Evolutionary conservation across 1,140 invertebrate species (phyloP).

Genomic region (Drosophila leontia): DNA sequence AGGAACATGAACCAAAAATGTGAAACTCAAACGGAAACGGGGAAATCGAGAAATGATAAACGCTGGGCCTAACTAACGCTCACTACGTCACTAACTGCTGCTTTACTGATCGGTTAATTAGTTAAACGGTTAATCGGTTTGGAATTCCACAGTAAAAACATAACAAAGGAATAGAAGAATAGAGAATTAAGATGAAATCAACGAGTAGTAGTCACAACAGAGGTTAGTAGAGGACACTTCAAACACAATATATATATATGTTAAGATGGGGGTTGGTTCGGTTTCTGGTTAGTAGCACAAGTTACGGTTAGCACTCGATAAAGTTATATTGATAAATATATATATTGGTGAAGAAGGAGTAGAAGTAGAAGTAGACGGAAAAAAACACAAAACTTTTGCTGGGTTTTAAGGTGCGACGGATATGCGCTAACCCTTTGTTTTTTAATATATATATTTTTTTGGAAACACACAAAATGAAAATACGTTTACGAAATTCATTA

Average conservation of each 20-base stretch:
- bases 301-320: constrained; percentile 78
- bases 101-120: constrained; percentile 45
- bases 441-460: constrained; percentile 23
- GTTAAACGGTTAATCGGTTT: constrained; percentile 14
- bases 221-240: constrained; percentile 77
- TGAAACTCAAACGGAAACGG: constrained; percentile 33
- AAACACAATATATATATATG: constrained; percentile 72
- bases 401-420: constrained; percentile 43
- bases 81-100: constrained; percentile 48
- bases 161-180: constrained; percentile 28
- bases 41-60: constrained; percentile 39
- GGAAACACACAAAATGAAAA: constrained; percentile 64
- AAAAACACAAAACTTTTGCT: constrained; percentile 40
- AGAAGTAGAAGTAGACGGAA: constrained; percentile 44
- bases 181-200: constrained; percentile 51
- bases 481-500: constrained; percentile 61
- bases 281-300: constrained; percentile 72
- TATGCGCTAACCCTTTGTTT: constrained; percentile 47
- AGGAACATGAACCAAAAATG: constrained; percentile 47
- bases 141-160: constrained; percentile 13
- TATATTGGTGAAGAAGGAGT: constrained; percentile 42
- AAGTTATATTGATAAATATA: constrained; percentile 59
- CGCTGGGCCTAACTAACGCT: constrained; percentile 43
- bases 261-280: constrained; percentile 44
- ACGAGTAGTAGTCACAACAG: constrained; percentile 68